Base-by-base conservation (phyloP, 2,113 vertebrate species). In the Scophthalmus maximus region DNA sequence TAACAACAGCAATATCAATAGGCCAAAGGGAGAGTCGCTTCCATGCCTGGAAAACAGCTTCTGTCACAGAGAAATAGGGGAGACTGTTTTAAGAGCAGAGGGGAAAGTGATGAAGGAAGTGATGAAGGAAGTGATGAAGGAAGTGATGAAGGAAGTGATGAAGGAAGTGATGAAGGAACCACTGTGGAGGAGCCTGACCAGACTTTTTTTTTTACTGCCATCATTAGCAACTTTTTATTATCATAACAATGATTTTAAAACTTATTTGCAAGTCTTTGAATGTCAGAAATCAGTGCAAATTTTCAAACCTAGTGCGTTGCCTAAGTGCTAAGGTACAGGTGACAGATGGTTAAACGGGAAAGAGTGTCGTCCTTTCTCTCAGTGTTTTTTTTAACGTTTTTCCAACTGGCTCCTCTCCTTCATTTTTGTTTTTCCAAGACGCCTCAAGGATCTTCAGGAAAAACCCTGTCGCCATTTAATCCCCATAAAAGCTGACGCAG, bases 1-100 rank as follows among this genome's bases (percentile, higher is more conserved):
- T 61, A 81, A 85, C 79, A 86, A 77, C 79, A 70, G 67, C 75
- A 57, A 1, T 49, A 83, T 79, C 29, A 32, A 82, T 63, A 51
- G 53, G 75, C 71, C 47, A 1, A 71, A 66, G 68, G 78, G 75
- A 76, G 80, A 76, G 80, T 29, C 7, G 18, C 71, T 73, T 71
- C 75, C 60, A 68, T 47, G 10, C 66, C 59, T 49, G 34, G 32
- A 63, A 52, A 64, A 66, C 75, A 23, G 52, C 58, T 50, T 14
- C 52, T 52, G 70, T 52, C 57, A 47, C 46, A 27, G 57, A 74
- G 42, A 4, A 57, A 74, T 76, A 68, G 5, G 20, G 4, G 22
- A 52, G 1, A n/a, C 50, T n/a, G 20, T 9, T 62, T 49, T 27
- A 18, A 42, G 30, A 63, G 23, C 14, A 68, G 58, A 64, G 56